phyloP scores from a whole-genome alignment of 2,113 vertebrate species.

The cat (Felis catus) region DNA sequence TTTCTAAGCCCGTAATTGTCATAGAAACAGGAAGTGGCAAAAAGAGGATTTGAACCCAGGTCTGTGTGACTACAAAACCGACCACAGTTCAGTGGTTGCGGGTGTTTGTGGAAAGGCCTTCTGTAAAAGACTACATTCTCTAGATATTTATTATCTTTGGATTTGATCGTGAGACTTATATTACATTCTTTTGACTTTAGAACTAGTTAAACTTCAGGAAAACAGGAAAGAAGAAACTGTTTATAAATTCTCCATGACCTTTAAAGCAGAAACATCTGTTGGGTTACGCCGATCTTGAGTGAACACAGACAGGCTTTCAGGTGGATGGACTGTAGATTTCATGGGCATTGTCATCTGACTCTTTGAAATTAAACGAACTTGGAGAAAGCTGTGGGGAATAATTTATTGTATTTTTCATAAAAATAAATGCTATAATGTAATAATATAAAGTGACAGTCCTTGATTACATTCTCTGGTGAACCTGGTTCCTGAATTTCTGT shows the following conservation, averaged over 20 bases:
- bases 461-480: constrained; percentile 42
- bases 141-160: constrained; percentile 66
- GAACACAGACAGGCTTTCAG: constrained; percentile 69
- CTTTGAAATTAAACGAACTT: constrained; percentile 59
- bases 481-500: constrained; percentile 23
- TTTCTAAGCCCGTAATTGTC: rapidly evolving
- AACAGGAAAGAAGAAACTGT: constrained; percentile 73
- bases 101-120: neutral
- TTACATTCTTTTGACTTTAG: constrained; percentile 72
- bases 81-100: neutral
- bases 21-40: neutral
- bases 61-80: neutral
- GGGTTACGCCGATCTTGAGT: constrained; percentile 53
- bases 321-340: constrained; percentile 49
- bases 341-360: constrained; percentile 47
- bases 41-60: neutral
- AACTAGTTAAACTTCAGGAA: constrained; percentile 71
- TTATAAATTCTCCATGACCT: constrained; percentile 74
- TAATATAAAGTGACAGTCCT: constrained; percentile 45
- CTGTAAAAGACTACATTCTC: neutral
- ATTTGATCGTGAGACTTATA: constrained; percentile 51
- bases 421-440: constrained; percentile 47
- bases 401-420: constrained; percentile 58
- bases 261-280: constrained; percentile 82
- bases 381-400: constrained; percentile 49